Conservation (phyloP, 2,888 invertebrate species). For the Epinotia brunnichana region DNA sequence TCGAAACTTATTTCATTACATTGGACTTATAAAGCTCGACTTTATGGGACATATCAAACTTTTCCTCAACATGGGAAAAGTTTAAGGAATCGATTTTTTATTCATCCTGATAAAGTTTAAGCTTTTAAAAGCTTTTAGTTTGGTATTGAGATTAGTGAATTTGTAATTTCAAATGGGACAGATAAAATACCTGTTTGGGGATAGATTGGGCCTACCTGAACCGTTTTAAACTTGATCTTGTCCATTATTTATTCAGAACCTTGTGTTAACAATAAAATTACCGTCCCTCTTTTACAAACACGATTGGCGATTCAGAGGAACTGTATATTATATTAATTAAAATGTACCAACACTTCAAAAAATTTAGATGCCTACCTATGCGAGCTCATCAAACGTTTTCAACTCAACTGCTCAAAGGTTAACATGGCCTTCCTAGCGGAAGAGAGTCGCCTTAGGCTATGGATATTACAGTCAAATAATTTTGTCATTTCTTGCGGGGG, state of each 20-base stretch:
- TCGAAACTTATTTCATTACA: conserved; percentile 70
- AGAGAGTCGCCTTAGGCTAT: too few relatives aligned
- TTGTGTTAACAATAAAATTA: not conserved
- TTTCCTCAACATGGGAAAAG: conserved; percentile 37
- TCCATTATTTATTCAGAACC: conserved; percentile 1
- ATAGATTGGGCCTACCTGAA: not conserved
- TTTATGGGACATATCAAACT: conserved; percentile 51
- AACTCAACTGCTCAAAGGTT: too few relatives aligned
- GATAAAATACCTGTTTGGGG: not conserved
- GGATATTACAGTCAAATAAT: too few relatives aligned
- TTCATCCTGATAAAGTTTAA: conserved; percentile 19
- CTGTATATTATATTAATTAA: too few relatives aligned
- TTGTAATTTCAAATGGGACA: not conserved
- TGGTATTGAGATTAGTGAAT: conserved; percentile 13
- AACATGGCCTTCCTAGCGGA: too few relatives aligned
- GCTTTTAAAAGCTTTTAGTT: conserved; percentile 29
- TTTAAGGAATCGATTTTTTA: conserved; percentile 39
- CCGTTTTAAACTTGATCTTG: not conserved
- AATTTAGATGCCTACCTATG: too few relatives aligned
- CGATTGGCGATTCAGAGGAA: not conserved
- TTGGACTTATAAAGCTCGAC: conserved; percentile 56
- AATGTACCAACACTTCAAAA: too few relatives aligned
- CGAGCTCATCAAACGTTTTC: too few relatives aligned
- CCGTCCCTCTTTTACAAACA: not conserved
- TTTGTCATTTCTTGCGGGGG: too few relatives aligned